phyloP scores from a whole-genome alignment of 2,888 invertebrate genomes.

The Archaeoteleia sp. region DNA sequence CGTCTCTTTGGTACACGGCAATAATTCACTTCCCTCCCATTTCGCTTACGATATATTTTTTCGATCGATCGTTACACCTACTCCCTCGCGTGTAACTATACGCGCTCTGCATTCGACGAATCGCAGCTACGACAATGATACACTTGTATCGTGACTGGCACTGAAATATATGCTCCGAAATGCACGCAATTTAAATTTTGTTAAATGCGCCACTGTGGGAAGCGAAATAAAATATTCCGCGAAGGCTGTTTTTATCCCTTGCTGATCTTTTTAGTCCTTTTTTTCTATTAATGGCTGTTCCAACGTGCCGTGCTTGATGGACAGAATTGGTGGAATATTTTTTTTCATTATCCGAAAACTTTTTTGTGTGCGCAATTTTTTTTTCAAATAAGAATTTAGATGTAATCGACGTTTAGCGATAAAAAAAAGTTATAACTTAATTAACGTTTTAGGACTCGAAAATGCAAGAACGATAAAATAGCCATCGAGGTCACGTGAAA shows the following conservation, averaged over 20 bases:
- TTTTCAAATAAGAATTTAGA: constrained; percentile 36
- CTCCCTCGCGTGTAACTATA: constrained; percentile 43
- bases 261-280: constrained; percentile 3
- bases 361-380: constrained; percentile 1
- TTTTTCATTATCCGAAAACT: constrained; percentile 32
- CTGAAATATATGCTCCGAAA: constrained; percentile 45
- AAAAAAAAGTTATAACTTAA: no score
- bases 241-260: constrained; percentile 19
- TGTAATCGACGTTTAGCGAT: constrained; percentile 23
- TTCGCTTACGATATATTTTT: constrained; percentile 66
- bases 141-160: constrained; percentile 50
- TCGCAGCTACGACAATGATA: constrained; percentile 49
- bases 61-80: constrained; percentile 45
- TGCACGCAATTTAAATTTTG: constrained; percentile 47
- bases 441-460: constrained; percentile 3
- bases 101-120: constrained; percentile 44
- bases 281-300: constrained; percentile 23
- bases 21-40: constrained; percentile 71
- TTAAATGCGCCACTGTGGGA: constrained; percentile 43
- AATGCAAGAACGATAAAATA: constrained; percentile 21
- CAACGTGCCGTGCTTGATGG: constrained; percentile 32
- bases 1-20: constrained; percentile 62
- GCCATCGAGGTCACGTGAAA: no score
- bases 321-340: constrained; percentile 35
- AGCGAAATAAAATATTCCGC: constrained; percentile 44